Percentiles rank a stretch among this genome's conserved stretches.
phyloP scores from a whole-genome alignment of 2,888 invertebrate genomes.

The Troglohyphantes excavatus region DNA sequence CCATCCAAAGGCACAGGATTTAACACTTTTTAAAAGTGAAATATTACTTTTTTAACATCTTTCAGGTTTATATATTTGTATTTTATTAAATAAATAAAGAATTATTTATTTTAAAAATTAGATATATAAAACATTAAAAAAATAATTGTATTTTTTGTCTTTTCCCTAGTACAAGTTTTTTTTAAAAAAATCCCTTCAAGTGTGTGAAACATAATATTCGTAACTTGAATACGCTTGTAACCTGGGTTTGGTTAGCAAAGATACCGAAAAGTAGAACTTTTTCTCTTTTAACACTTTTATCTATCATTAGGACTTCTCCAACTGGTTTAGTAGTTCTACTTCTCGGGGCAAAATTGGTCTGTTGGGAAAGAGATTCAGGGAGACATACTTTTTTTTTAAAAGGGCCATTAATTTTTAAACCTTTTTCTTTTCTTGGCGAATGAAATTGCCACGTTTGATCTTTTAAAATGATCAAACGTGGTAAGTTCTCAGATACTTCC shows the following conservation, averaged over 20 bases:
- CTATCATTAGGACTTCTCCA: constrained; percentile 41
- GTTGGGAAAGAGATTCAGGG: constrained; percentile 22
- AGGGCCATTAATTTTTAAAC: constrained; percentile 52
- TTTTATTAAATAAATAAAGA: too few relatives aligned
- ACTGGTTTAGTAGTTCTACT: constrained; percentile 46
- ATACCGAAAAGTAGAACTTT: background rate
- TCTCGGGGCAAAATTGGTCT: constrained; percentile 30
- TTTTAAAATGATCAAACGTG: constrained; percentile 45
- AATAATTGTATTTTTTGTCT: too few relatives aligned
- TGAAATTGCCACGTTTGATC: constrained; percentile 51
- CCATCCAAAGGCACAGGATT: too few relatives aligned
- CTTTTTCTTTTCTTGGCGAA: background rate
- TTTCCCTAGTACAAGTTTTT: too few relatives aligned
- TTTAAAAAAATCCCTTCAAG: background rate
- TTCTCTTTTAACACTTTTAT: constrained; percentile 33
- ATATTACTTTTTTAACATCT: too few relatives aligned
- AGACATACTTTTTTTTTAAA: constrained; percentile 31
- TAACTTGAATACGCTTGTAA: constrained; percentile 11
- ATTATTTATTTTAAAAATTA: too few relatives aligned
- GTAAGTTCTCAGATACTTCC: constrained; percentile 11
- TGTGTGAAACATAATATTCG: constrained; percentile 22
- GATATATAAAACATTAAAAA: too few relatives aligned
- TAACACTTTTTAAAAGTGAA: too few relatives aligned
- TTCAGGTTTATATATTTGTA: too few relatives aligned
- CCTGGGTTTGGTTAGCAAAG: background rate